These are phyloP conservation scores for Rostratula benghalensis DNA, from an alignment of 2,113 vertebrate species.

Conservation along the genomic window DNA sequence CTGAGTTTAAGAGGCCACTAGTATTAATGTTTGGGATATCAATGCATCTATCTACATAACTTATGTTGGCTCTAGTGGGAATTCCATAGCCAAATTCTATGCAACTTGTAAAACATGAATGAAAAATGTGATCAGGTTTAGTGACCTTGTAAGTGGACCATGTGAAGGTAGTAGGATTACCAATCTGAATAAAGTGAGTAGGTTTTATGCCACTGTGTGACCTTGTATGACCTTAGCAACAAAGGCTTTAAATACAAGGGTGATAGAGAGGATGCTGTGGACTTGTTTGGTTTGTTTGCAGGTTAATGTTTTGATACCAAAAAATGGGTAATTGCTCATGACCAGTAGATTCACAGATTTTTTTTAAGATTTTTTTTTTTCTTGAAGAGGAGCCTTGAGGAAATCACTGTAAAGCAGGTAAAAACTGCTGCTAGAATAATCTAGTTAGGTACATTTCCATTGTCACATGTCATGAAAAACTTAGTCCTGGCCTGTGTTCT, in stretches of 20 bases:
- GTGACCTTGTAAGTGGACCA: neutral
- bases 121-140: neutral
- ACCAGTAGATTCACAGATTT: neutral
- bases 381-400: neutral
- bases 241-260: neutral
- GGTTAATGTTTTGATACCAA: neutral
- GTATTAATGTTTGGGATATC: neutral
- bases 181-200: neutral
- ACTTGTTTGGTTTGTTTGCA: neutral
- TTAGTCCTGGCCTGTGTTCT: neutral
- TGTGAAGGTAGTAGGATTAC: neutral
- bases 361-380: neutral
- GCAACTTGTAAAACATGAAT: neutral
- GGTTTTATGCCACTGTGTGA: neutral
- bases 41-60: neutral
- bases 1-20: neutral
- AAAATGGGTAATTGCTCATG: accelerated
- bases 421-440: neutral
- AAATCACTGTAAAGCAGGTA: neutral
- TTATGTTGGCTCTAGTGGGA: neutral
- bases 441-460: neutral
- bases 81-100: neutral
- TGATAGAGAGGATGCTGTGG: neutral
- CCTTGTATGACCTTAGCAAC: neutral
- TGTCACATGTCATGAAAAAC: neutral